A percentile compares a stretch with the other conserved stretches of the same genome.
These are phyloP conservation scores for Microcaecilia unicolor DNA, from an alignment of 2,797 vertebrate genomes.

Conservation along the genomic window DNA sequence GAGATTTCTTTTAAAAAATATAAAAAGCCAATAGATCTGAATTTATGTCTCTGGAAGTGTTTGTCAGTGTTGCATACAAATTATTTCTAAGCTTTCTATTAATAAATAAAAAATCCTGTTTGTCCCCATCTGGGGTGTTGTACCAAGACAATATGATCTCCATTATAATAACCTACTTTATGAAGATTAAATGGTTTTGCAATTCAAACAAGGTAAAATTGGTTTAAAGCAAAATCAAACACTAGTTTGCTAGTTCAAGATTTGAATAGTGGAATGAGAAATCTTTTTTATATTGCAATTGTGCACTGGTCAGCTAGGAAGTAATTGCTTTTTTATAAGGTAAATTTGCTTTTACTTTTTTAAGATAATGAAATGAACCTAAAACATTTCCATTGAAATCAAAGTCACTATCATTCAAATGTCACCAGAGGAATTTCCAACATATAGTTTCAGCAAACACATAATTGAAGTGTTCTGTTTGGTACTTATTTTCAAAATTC, in stretches of 20 bases:
- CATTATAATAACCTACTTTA: slow-evolving; percentile 72
- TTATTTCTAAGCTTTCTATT: slow-evolving; percentile 2
- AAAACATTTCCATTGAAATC: slow-evolving; percentile 80
- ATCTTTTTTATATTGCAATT: slow-evolving; percentile 68
- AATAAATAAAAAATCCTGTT: slow-evolving; percentile 12
- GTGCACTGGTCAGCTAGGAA: slow-evolving; percentile 80
- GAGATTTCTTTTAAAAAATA: too few species aligned
- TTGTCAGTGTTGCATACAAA: slow-evolving; percentile 8
- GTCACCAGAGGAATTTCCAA: slow-evolving; percentile 77
- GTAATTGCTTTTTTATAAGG: slow-evolving; percentile 96
- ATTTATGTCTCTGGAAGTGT: not conserved
- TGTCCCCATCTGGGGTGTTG: slow-evolving; percentile 30
- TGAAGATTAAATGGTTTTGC: slow-evolving; percentile 72
- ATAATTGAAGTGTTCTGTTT: slow-evolving; percentile 59
- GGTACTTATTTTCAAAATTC: slow-evolving; percentile 86
- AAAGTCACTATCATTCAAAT: slow-evolving; percentile 76
- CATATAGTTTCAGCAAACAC: slow-evolving; percentile 76
- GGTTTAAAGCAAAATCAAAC: slow-evolving; percentile 70
- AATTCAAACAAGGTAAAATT: slow-evolving; percentile 75
- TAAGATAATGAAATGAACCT: slow-evolving; percentile 93
- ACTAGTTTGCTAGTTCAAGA: slow-evolving; percentile 61
- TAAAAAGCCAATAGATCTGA: too few species aligned
- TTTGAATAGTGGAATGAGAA: slow-evolving; percentile 68
- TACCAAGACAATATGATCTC: slow-evolving; percentile 56
- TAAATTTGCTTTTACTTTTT: slow-evolving; percentile 97